phyloP scores from a whole-genome alignment of 2,113 vertebrate species.

The Eidolon helvum region DNA sequence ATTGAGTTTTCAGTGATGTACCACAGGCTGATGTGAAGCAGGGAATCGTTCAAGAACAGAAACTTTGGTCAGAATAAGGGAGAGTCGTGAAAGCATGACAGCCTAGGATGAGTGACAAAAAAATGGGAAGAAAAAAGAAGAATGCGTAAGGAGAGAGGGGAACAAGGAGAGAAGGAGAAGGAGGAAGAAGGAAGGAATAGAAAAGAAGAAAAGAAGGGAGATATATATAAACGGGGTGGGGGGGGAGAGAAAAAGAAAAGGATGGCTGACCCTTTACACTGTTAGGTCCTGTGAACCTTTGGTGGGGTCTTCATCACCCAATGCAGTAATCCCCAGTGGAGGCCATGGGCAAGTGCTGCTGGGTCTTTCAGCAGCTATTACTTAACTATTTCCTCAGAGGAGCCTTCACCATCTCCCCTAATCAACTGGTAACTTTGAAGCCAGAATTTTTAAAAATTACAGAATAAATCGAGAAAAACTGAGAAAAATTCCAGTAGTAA shows the following conservation, averaged over 20 bases:
- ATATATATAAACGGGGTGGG: not conserved
- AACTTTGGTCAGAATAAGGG: not conserved
- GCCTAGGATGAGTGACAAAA: not conserved
- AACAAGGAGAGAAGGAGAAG: not conserved
- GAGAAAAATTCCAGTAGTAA: not conserved
- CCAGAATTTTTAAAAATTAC: conserved; percentile 25
- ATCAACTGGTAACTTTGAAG: not conserved
- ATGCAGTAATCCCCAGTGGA: not conserved
- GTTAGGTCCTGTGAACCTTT: not conserved
- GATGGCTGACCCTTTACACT: not conserved
- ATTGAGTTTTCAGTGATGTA: not conserved
- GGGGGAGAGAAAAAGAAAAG: not conserved
- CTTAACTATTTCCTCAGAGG: not conserved
- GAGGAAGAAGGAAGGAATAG: not conserved
- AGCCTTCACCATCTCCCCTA: not conserved
- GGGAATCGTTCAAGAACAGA: not conserved
- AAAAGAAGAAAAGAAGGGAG: not conserved
- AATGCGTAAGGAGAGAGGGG: not conserved
- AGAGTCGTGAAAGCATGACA: not conserved
- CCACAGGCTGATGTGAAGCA: not conserved
- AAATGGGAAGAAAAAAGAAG: not conserved
- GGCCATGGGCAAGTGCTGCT: too few relatives aligned
- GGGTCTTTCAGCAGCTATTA: not conserved
- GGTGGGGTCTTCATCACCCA: not conserved
- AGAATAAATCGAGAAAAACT: not conserved